Evolutionary conservation across 2,113 vertebrate species (phyloP).

Genomic region (Mastomys coucha): DNA sequence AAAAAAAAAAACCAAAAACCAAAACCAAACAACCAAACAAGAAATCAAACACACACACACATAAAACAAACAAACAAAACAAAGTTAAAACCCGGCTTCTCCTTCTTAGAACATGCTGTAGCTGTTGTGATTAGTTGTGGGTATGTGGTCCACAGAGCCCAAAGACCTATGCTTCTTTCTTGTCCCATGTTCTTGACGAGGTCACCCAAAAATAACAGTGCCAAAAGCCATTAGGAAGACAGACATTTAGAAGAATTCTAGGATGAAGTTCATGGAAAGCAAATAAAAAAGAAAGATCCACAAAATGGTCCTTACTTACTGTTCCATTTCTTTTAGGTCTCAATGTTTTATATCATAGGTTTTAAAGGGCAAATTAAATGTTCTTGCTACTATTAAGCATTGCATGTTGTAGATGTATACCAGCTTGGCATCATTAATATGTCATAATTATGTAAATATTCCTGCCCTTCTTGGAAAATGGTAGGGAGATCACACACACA

Average conservation of each 20-base stretch:
- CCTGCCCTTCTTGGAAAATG: slow-evolving; percentile 19
- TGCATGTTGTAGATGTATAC: slow-evolving; percentile 68
- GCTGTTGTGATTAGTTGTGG: slow-evolving; percentile 71
- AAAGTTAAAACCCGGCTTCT: background rate
- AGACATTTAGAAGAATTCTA: slow-evolving; percentile 68
- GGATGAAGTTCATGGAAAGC: slow-evolving; percentile 65
- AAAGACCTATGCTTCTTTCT: slow-evolving; percentile 48
- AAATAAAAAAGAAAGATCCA: slow-evolving; percentile 71
- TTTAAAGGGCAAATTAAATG: slow-evolving; percentile 71
- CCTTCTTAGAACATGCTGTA: slow-evolving; percentile 68
- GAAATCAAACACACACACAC: too few relatives aligned
- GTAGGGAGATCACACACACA: background rate
- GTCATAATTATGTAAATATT: slow-evolving; percentile 48
- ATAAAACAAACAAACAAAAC: too few relatives aligned
- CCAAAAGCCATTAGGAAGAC: slow-evolving; percentile 63
- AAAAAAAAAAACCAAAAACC: too few relatives aligned
- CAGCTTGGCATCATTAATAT: slow-evolving; percentile 52
- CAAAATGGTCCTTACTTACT: slow-evolving; percentile 45
- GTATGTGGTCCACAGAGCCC: slow-evolving; percentile 46
- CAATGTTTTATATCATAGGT: slow-evolving; percentile 44
- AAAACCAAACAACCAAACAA: background rate
- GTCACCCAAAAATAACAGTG: slow-evolving; percentile 71
- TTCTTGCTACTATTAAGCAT: slow-evolving; percentile 61
- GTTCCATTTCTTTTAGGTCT: slow-evolving; percentile 61
- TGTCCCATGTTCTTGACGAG: slow-evolving; percentile 72